A percentile compares a stretch with the other conserved stretches of the same genome.
phyloP scores from a whole-genome alignment of 2,888 invertebrate species.

The Smittia aterrima region DNA sequence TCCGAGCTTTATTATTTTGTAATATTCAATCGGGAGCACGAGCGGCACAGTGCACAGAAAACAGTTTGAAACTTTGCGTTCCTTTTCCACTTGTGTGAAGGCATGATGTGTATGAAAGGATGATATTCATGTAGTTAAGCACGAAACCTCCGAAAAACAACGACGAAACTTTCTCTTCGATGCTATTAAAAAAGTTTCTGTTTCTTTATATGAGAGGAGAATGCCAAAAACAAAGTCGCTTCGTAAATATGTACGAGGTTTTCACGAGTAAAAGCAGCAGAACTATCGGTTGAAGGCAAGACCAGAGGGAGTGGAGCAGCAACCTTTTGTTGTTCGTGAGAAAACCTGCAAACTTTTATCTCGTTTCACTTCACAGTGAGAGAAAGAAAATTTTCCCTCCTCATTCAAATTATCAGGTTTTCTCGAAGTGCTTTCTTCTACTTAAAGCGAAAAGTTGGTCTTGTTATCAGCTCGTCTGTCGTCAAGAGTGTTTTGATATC shows the following conservation, averaged over 20 bases:
- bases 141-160: background rate
- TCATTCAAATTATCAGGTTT: no score
- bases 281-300: background rate
- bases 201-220: background rate
- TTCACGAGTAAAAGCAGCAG: background rate
- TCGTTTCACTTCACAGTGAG: no score
- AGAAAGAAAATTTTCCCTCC: no score
- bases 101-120: conserved; percentile 7
- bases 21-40: background rate
- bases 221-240: conserved; percentile 2
- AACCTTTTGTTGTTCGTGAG: background rate
- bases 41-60: background rate
- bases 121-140: background rate
- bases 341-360: background rate
- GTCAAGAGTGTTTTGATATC: background rate
- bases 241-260: background rate
- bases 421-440: no score
- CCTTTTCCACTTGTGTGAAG: background rate
- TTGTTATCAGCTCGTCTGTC: background rate
- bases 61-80: background rate
- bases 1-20: background rate
- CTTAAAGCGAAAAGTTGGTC: background rate
- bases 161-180: background rate
- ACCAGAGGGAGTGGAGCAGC: background rate
- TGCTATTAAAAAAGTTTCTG: background rate